Evolutionary conservation across 2,888 invertebrate species (phyloP), one percentile per base, ranked within the genome.

Genomic region (Serrognathus titanus): DNA sequence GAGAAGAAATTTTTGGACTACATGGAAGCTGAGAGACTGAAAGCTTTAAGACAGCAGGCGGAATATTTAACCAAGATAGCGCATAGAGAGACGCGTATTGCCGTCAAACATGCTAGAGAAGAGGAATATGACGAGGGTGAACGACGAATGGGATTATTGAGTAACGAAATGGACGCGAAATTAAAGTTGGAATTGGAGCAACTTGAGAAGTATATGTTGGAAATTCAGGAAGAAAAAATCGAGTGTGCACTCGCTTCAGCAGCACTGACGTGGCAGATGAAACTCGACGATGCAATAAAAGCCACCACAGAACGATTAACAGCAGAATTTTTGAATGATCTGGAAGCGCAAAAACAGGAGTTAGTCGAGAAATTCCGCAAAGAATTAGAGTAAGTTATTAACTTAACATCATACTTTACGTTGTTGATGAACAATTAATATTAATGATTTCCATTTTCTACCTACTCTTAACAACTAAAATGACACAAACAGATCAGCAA

Each of bases 1-100:
- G 77, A 77, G 58, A 52, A 63, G 13, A 72, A 73, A 60, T 71
- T 69, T 54, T 58, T 62, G 58, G 66, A 73, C 24, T 70, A 75
- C 56, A 66, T 70, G 61, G 69, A 72, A 61, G 46, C 64, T 31
- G 70, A 71, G 12, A 73, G 72, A 59, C 58, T 69, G 40, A 66
- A 63, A 24, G 72, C 71, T 4, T 45, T 78, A 16, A 62, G 65
- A 7, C 67, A 72, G 31, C 70, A 71, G 53, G 72, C 71, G 61
- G 65, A 67, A 43, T 53, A 63, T 13, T 36, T 70, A 12, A 45
- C 57, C 48, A 57, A 65, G 54, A 51, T 66, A 8, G 64, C 63
- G 1, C 64, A 68, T 57, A 51, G 60, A 13, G 63, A 69, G 16
- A 60, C 58, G 51, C 51, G 61, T n/a, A 51, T 62, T 45, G 69